These are phyloP conservation scores for Mellilla xanthometata DNA, from an alignment of 2,888 invertebrate genomes.

Conservation along the genomic window DNA sequence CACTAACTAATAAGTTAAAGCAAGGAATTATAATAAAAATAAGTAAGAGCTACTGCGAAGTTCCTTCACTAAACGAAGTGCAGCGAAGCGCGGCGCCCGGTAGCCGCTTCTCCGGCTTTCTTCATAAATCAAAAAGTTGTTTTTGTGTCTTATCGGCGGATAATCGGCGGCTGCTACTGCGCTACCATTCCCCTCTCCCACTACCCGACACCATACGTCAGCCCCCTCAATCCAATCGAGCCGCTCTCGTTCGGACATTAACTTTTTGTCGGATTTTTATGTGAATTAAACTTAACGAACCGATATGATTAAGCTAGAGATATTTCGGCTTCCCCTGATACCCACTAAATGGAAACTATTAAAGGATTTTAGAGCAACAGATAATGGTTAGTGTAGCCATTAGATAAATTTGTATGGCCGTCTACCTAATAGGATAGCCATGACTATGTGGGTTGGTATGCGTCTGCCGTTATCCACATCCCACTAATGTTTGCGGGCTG, in stretches of 20 bases:
- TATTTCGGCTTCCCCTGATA: constrained; percentile 41
- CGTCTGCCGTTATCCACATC: constrained; percentile 20
- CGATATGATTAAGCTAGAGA: constrained; percentile 49
- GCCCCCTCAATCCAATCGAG: constrained; percentile 28
- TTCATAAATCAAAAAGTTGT: constrained; percentile 81
- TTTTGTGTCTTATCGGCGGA: constrained; percentile 77
- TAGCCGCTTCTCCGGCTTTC: constrained; percentile 73
- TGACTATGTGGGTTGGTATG: constrained; percentile 25
- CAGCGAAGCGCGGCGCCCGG: constrained; percentile 63
- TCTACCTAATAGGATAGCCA: constrained; percentile 20
- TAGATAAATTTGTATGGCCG: constrained; percentile 20
- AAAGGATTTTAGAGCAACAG: constrained; percentile 55
- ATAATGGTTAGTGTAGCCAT: constrained; percentile 39
- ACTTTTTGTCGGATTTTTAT: constrained; percentile 64
- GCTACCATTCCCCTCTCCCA: constrained; percentile 43
- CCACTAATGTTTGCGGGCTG: constrained; percentile 26
- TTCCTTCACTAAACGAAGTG: constrained; percentile 48
- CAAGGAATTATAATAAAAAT: no score
- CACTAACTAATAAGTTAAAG: no score
- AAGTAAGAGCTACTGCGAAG: constrained; percentile 14
- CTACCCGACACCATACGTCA: constrained; percentile 20
- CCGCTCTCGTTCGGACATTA: constrained; percentile 56
- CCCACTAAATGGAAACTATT: constrained; percentile 58
- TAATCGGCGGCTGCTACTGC: constrained; percentile 76
- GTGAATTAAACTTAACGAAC: constrained; percentile 62